Base-by-base conservation (phyloP, 2,797 vertebrate genomes). In the Chiroxiphia lanceolata region DNA sequence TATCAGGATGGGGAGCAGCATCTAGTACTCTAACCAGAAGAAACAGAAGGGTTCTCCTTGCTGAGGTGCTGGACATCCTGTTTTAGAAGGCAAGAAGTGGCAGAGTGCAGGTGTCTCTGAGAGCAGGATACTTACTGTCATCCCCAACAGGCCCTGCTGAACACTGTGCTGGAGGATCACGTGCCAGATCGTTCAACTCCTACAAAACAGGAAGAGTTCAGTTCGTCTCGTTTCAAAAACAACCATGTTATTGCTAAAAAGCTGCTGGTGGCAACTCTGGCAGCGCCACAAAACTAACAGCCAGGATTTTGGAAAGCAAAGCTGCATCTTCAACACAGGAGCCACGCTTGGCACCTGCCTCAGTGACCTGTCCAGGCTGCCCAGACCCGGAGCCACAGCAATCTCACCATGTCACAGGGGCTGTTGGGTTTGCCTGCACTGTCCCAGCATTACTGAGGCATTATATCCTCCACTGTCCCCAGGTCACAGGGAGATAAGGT, bases 81-180 rank as follows among this genome's bases (percentile, higher is more conserved):
- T 19, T 71, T 64, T 10, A 76, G 63, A 54, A 92, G 65, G 15
- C 10, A n/a, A n/a, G 31, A 7, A 1, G 1, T 13, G 18, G 15
- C 10, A 71, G 40, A 51, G 23, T 27, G 21, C 63, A 25, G 19
- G 65, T 44, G 34, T 56, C 34, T 34, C 53, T 8, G n/a, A n/a
- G 12, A 56, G 38, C 5, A 60, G 38, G 94, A 40, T 97, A 98
- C 99, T 99, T 98, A 99, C 99, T 99, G 97, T 99, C 99, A 97
- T 99, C 99, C 53, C 99, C 99, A 85, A 99, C 99, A 72, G 99
- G 99, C 94, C 99, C 99, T 71, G 99, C 99, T 38, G 99, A 99
- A 99, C 99, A 99, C 97, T 99, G 99, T 93, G 99, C 99, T 94
- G 99, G 99, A 94, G 99, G 99, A 97, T 99, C 99, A 97, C 99